Base-by-base conservation (phyloP, 2,113 vertebrate species). In the Vanacampus margaritifer region DNA sequence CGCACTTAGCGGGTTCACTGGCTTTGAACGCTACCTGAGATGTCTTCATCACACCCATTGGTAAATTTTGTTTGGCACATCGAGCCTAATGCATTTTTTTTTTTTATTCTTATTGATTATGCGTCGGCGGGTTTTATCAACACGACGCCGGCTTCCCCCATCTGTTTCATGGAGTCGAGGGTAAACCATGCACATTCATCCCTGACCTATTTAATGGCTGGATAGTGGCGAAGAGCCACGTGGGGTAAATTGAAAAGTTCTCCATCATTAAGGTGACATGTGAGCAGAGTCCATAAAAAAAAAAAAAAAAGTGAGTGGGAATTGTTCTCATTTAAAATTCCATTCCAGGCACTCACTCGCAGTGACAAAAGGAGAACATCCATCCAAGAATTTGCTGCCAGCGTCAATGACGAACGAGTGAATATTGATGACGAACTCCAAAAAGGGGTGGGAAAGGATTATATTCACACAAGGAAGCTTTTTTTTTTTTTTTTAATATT, bases 311-410 rank as follows among this genome's bases (percentile, higher is more conserved):
- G 32, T 37, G 17, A 58, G 56, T 77, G 82, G 78, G 74, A 90
- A 87, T 85, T 87, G 87, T 92, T 93, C 92, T 87, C 76, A 89
- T 90, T 93, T 91, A 88, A 86, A 92, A 91, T 87, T 87, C 89
- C 81, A 89, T 92, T 91, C 87, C 79, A 84, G 75, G 79, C 80
- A 81, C 82, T 85, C 75, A 54, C 80, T 88, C 75, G 67, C 65
- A 60, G 85, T 86, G 83, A 90, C 86, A 89, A 90, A 54, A 86
- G 86, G 86, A 79, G 84, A 84, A 89, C 90, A 93, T 93, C 89
- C 91, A 93, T 93, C 72, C 82, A 79, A 85, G 88, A 91, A 91
- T 93, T 91, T 89, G 86, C 90, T 94, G 88, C 88, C 90, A 91
- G 84, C 79, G 71, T 91, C 88, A 89, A 88, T 90, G 90, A 93